A percentile compares a stretch with the other conserved stretches of the same genome.
Conservation (phyloP, 1,140 invertebrate genomes). For the Heterodera schachtii region DNA sequence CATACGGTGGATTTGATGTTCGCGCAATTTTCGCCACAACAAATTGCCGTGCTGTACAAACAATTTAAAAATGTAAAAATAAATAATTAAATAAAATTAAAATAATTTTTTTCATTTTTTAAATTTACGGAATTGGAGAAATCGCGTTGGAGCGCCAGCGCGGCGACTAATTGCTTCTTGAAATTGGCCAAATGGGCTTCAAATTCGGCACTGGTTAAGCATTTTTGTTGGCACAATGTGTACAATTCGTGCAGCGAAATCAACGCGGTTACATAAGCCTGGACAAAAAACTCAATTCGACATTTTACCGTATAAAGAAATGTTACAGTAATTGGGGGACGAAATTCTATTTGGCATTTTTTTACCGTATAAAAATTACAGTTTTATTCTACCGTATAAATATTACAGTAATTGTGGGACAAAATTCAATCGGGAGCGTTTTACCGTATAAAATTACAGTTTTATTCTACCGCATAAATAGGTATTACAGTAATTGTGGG, state of each 20-base stretch:
- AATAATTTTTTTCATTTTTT: too few relatives aligned
- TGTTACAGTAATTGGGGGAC: too few relatives aligned
- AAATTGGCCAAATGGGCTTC: conserved; percentile 46
- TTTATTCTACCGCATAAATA: too few relatives aligned
- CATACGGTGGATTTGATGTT: conserved; percentile 52
- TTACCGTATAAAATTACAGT: too few relatives aligned
- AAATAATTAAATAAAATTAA: too few relatives aligned
- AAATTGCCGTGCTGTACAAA: conserved; percentile 43
- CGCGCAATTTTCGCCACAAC: conserved; percentile 46
- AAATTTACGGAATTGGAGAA: conserved; percentile 47
- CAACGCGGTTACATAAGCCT: conserved; percentile 50
- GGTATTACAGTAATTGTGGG: too few relatives aligned
- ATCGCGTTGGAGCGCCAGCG: conserved; percentile 49
- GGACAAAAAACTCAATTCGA: not conserved
- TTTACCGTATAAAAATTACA: too few relatives aligned
- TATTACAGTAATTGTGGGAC: too few relatives aligned
- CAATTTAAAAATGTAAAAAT: not conserved
- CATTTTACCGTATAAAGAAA: too few relatives aligned
- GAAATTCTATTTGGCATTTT: too few relatives aligned
- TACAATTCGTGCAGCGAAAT: conserved; percentile 52
- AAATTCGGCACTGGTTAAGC: conserved; percentile 38
- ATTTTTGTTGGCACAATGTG: conserved; percentile 49
- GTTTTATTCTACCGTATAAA: too few relatives aligned
- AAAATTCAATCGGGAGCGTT: too few relatives aligned
- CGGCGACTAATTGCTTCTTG: conserved; percentile 48